Evolutionary conservation across 2,113 vertebrate species (phyloP).

Genomic region (Albula glossodonta): DNA sequence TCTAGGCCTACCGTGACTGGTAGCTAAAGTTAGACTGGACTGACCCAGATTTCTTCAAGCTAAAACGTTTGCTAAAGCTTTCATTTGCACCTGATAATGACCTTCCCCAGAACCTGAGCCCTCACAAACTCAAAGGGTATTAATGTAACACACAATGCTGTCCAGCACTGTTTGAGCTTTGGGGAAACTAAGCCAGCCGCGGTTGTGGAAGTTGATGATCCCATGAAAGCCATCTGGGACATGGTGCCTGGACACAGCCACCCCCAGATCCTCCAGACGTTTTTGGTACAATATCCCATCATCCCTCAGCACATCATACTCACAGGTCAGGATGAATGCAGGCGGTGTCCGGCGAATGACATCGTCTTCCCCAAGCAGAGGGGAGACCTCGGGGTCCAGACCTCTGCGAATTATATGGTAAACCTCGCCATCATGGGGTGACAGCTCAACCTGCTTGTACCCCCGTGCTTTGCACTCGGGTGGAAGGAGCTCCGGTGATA

Average conservation of each 20-base stretch:
- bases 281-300: constrained; percentile 80
- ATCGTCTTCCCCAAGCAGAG: constrained; percentile 65
- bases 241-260: constrained; percentile 76
- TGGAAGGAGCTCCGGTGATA: constrained; percentile 71
- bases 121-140: constrained; percentile 49
- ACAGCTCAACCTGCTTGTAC: constrained; percentile 23
- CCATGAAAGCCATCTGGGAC: constrained; percentile 76
- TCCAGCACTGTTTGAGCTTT: constrained; percentile 66
- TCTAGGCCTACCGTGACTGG: too few relatives aligned
- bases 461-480: constrained; percentile 64
- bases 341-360: constrained; percentile 62
- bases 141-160: constrained; percentile 66
- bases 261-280: constrained; percentile 71
- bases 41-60: too few relatives aligned
- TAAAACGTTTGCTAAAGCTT: too few relatives aligned
- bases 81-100: too few relatives aligned
- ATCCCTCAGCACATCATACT: constrained; percentile 78
- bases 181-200: constrained; percentile 64
- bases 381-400: constrained; percentile 63
- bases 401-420: constrained; percentile 51
- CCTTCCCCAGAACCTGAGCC: neutral
- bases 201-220: constrained; percentile 63
- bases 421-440: constrained; percentile 57
- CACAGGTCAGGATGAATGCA: constrained; percentile 80
- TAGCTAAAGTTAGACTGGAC: too few relatives aligned